Evolutionary conservation across 2,113 vertebrate species (phyloP), one percentile per base, ranked within the genome.

Genomic region (Theristicus caerulescens): DNA sequence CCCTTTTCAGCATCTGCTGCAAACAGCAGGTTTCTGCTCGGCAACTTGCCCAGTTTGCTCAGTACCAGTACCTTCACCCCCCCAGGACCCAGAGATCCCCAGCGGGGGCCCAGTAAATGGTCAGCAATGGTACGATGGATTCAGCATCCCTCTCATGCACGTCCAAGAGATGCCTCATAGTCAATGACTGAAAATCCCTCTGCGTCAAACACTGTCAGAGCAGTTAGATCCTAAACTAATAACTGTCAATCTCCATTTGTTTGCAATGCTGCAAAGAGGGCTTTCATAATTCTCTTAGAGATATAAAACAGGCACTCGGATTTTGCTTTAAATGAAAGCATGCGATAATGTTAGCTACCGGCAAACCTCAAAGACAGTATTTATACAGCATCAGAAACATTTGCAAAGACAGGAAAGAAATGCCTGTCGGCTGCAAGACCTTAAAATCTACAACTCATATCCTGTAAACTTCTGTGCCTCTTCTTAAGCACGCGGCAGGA

Each of bases 201-300:
- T 31, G 88, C 2, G 2, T 21, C 91, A 79, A 94, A 65, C 7
- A 27, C 84, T 94, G 96, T 77, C 91, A 85, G 91, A 91, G 83
- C 91, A 85, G 65, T 92, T 87, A 92, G 83, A 79, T 90, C 83
- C 71, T 79, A 61, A 89, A 44, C 86, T 84, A 87, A 59, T 72
- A 94, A 74, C 86, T 95, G 96, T 87, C 96, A 72, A 91, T 96
- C 96, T 82, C 91, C 73, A 91, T 94, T 94, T 96, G 81, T 57
- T 79, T 87, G 89, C 78, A 66, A 1, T 11, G 61, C 77, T 46
- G 62, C 2, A 2, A 84, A 74, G 55, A 46, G 36, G 32, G 62
- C 70, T 92, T 96, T 74, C 78, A 14, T 66, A 87, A 73, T 92
- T 92, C 72, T 91, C 95, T 61, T 6, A 49, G 40, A 91, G 86